A percentile compares a stretch with the other conserved stretches of the same genome.
These are phyloP conservation scores for Chrysopa pallens DNA, from an alignment of 1,140 invertebrate species.

Conservation along the genomic window DNA sequence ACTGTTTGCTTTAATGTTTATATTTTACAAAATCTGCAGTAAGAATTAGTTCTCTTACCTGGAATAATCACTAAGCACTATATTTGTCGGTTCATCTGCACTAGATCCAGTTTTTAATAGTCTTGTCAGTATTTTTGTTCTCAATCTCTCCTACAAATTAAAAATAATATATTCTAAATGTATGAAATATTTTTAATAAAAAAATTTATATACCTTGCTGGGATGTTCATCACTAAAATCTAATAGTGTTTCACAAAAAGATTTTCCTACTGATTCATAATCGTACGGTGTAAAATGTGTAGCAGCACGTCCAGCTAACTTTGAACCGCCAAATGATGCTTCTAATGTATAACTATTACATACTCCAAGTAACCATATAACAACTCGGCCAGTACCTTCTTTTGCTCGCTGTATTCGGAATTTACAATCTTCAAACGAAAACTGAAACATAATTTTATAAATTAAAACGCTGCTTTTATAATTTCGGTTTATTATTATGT, in stretches of 20 bases:
- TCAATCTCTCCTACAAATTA: constrained; percentile 45
- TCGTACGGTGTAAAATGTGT: constrained; percentile 76
- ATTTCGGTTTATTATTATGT: no score
- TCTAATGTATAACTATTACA: constrained; percentile 90
- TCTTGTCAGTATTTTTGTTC: constrained; percentile 60
- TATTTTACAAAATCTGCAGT: constrained; percentile 1
- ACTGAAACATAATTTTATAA: constrained; percentile 36
- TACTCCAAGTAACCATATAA: constrained; percentile 87
- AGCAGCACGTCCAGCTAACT: constrained; percentile 52
- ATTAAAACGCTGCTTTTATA: no score
- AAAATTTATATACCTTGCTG: constrained; percentile 40
- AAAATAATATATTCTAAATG: constrained; percentile 3
- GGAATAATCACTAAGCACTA: constrained; percentile 67
- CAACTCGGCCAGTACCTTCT: constrained; percentile 82
- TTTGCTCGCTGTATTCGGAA: constrained; percentile 83
- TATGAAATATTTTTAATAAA: not conserved
- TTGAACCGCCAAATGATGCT: constrained; percentile 80
- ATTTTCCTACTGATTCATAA: constrained; percentile 64
- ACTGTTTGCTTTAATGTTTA: not conserved
- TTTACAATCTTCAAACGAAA: constrained; percentile 85
- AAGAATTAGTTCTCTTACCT: constrained; percentile 31
- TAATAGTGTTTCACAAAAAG: constrained; percentile 81
- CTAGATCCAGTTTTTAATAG: constrained; percentile 67
- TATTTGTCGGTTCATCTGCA: constrained; percentile 72
- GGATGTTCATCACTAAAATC: constrained; percentile 82